Base-by-base conservation (phyloP, 1,140 invertebrate species). In the Trachymyrmex septentrionalis region DNA sequence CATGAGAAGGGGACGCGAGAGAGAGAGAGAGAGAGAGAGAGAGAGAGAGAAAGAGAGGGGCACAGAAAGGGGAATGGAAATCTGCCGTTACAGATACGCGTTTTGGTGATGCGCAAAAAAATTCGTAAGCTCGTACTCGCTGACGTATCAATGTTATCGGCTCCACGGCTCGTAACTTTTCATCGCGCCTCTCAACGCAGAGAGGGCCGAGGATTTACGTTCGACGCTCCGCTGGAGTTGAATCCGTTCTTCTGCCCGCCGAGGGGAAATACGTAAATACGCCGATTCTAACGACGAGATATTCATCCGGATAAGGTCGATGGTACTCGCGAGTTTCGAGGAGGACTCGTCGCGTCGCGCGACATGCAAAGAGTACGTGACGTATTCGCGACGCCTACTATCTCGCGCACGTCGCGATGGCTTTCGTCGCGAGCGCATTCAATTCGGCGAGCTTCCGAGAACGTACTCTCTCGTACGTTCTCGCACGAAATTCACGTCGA, bases 111-210 rank as follows among this genome's bases (percentile, higher is more conserved):
- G 9, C 73, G 50, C 24, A 82, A 88, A 88, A 50, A 77, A 86
- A 64, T 57, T 67, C 66, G 64, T 81, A 55, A 85, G 30, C 44
- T 30, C 53, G 21, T 19, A 71, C 55, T 72, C 48, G 63, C 34
- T 66, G 53, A 55, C 66, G 64, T 59, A 59, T 61, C 80, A 78
- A 88, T 88, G 72, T 85, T 88, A 88, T 88, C 86, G 57, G 69
- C 44, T 34, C n/a, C 57, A 44, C 14, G 71, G 27, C 78, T 82
- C 78, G 64, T 73, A 57, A 88, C 80, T 88, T 88, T 88, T 88
- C 86, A 88, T 88, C 87, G 69, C 87, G 64, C 61, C 57, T 87
- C 57, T 55, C 55, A 5, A 34, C 63, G 63, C 16, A 61, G 87
- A 61, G 87, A 50, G 38, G 50, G 53, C 10, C 48, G 64, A 85